These are phyloP conservation scores for Branchipolynoe longqiensis DNA, from an alignment of 2,888 invertebrate genomes.

Conservation along the genomic window DNA sequence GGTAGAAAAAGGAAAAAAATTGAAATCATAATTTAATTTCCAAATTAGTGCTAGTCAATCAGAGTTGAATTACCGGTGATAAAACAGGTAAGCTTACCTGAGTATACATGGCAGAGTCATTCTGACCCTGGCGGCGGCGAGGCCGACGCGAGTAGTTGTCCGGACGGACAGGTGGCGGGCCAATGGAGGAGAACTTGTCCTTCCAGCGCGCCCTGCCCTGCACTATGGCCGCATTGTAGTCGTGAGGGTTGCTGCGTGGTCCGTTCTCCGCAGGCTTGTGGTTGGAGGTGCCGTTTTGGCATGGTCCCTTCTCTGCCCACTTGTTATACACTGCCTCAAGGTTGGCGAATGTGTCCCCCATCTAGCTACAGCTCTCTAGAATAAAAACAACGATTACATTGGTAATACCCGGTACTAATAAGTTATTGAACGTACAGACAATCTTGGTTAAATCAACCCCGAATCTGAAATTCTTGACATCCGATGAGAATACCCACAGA, in stretches of 20 bases:
- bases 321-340: slow-evolving; percentile 44
- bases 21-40: too few relatives aligned
- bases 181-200: background rate
- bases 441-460: too few relatives aligned
- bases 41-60: too few relatives aligned
- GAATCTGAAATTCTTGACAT: too few relatives aligned
- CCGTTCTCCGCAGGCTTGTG: background rate
- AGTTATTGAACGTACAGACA: too few relatives aligned
- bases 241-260: background rate
- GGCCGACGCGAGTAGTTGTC: background rate
- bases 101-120: background rate
- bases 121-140: background rate
- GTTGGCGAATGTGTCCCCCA: slow-evolving; percentile 36
- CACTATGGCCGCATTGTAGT: slow-evolving; percentile 14
- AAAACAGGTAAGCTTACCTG: background rate
- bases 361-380: slow-evolving; percentile 6
- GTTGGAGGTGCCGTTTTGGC: background rate
- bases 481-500: too few relatives aligned
- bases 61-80: too few relatives aligned
- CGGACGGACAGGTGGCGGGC: slow-evolving; percentile 24
- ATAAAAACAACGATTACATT: too few relatives aligned
- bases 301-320: slow-evolving; percentile 26
- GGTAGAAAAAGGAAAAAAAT: too few relatives aligned
- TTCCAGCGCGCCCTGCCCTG: slow-evolving; percentile 10
- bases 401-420: too few relatives aligned